Percentiles rank a stretch among this genome's conserved stretches.
Conservation (phyloP, 2,113 vertebrate genomes). For the Seriola rivoliana region DNA sequence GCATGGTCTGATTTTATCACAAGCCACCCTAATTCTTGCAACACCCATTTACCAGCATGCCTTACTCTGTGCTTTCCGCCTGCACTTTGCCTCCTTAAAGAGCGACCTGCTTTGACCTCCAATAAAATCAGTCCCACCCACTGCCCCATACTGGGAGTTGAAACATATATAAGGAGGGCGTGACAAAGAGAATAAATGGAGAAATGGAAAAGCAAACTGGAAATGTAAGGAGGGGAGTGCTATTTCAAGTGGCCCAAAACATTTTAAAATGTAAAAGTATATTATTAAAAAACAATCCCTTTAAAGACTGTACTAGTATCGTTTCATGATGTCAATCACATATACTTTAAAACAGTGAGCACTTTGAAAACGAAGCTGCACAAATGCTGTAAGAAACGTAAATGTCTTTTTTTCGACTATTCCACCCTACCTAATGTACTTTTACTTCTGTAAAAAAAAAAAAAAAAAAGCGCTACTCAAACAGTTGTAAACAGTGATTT, state of each 20-base stretch:
- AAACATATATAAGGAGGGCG: neutral
- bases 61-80: neutral
- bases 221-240: neutral
- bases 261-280: neutral
- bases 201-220: conserved; percentile 21
- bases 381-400: too few relatives aligned
- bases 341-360: neutral
- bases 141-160: conserved; percentile 9
- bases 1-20: conserved; percentile 33
- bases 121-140: conserved; percentile 25
- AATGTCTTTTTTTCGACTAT: too few relatives aligned
- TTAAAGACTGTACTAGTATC: too few relatives aligned
- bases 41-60: neutral
- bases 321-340: neutral
- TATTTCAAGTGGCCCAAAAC: neutral
- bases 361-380: neutral
- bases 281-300: neutral
- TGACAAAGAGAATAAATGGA: conserved; percentile 10
- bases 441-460: too few relatives aligned
- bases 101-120: conserved; percentile 26
- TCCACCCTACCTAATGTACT: neutral
- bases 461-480: too few relatives aligned
- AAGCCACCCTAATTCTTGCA: conserved; percentile 2
- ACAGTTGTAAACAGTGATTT: neutral
- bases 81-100: conserved; percentile 19